These are phyloP conservation scores for Maniola hyperantus DNA, from an alignment of 2,888 invertebrate genomes.

Conservation along the genomic window DNA sequence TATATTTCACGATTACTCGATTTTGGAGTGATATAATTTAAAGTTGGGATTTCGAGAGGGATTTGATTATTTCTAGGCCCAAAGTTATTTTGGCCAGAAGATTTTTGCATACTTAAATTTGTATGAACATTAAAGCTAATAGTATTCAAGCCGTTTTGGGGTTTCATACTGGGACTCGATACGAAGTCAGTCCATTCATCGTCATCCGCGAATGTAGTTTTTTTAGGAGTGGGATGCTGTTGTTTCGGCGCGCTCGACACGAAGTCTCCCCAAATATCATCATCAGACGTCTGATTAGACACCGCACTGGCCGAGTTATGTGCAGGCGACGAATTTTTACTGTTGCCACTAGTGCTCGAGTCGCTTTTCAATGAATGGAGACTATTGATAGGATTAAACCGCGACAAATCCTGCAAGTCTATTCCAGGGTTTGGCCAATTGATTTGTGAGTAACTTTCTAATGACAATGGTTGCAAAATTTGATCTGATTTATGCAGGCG, in stretches of 20 bases:
- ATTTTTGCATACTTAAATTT: constrained; percentile 68
- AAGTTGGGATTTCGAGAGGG: constrained; percentile 67
- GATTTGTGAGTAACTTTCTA: constrained; percentile 80
- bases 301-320: constrained; percentile 53
- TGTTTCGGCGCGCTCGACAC: constrained; percentile 76
- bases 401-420: constrained; percentile 74
- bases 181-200: constrained; percentile 81
- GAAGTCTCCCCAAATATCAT: constrained; percentile 85
- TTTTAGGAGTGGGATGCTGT: constrained; percentile 54
- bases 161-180: constrained; percentile 70
- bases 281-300: constrained; percentile 62
- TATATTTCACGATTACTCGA: constrained; percentile 60
- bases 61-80: constrained; percentile 58
- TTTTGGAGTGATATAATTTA: constrained; percentile 78
- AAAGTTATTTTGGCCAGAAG: constrained; percentile 53
- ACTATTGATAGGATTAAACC: constrained; percentile 77
- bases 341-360: constrained; percentile 55
- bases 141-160: constrained; percentile 73
- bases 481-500: constrained; percentile 65
- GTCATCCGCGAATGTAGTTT: constrained; percentile 61
- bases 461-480: constrained; percentile 74
- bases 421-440: constrained; percentile 85
- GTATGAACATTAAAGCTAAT: constrained; percentile 77
- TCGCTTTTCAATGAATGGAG: constrained; percentile 72
- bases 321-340: constrained; percentile 65